These are phyloP conservation scores for Hipposideros larvatus DNA, from an alignment of 2,797 vertebrate genomes.

Conservation along the genomic window DNA sequence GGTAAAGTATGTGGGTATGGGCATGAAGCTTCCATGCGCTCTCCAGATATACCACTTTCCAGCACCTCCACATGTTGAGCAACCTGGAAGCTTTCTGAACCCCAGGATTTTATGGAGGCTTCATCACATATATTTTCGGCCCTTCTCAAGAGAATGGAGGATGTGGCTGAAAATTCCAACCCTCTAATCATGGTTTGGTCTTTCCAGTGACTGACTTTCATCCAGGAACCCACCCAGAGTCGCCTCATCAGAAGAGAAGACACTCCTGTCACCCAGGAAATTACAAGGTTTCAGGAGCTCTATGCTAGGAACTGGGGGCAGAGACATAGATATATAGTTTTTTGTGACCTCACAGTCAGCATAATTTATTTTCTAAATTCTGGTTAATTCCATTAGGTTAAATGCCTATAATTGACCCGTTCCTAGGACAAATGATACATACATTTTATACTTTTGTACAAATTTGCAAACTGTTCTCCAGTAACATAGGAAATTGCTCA, in stretches of 20 bases:
- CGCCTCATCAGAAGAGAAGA: not conserved
- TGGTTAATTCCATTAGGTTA: not conserved
- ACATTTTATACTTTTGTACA: not conserved
- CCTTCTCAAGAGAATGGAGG: not conserved
- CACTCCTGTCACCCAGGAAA: not conserved
- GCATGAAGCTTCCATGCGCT: fast-evolving
- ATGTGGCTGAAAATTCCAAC: not conserved
- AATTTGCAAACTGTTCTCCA: not conserved
- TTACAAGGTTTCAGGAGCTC: not conserved
- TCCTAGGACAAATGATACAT: too few relatives aligned
- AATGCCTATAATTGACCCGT: not conserved
- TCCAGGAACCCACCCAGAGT: not conserved
- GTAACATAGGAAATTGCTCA: fast-evolving
- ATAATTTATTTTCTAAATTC: not conserved
- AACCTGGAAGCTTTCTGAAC: not conserved
- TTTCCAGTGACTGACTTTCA: not conserved
- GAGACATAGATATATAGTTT: not conserved
- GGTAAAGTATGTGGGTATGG: not conserved
- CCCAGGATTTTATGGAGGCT: not conserved
- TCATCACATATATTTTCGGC: not conserved
- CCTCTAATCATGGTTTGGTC: not conserved
- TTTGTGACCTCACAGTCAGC: not conserved
- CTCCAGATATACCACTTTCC: fast-evolving
- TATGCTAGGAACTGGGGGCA: not conserved
- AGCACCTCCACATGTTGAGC: not conserved